Percentiles rank a stretch among this genome's conserved stretches.
Conservation (phyloP, 1,140 invertebrate species). For the Drosophila biarmipes region DNA sequence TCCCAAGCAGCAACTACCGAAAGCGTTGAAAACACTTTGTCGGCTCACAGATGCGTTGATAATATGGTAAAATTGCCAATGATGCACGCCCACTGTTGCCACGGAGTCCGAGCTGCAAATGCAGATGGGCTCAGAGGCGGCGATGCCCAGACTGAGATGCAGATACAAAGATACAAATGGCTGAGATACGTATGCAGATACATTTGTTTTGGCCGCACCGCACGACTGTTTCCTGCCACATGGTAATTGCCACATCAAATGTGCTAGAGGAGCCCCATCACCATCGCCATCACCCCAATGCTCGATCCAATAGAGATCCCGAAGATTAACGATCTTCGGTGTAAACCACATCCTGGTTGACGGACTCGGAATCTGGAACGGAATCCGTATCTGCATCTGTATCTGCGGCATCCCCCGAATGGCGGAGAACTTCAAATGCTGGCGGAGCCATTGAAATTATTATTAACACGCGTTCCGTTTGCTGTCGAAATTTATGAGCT, state of each 20-base stretch:
- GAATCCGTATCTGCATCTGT: slow-evolving; percentile 3
- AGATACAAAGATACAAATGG: slow-evolving; percentile 52
- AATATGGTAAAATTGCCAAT: slow-evolving; percentile 82
- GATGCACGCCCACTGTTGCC: slow-evolving; percentile 79
- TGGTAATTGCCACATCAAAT: slow-evolving; percentile 76
- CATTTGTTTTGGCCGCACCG: slow-evolving; percentile 50
- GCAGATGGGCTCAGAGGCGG: slow-evolving; percentile 11
- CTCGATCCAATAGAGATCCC: slow-evolving; percentile 7
- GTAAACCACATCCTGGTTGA: slow-evolving; percentile 68
- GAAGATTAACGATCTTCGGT: slow-evolving; percentile 65
- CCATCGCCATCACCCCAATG: background rate
- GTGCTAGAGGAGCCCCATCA: slow-evolving; percentile 12
- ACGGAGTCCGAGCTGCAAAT: slow-evolving; percentile 14
- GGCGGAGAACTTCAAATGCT: slow-evolving; percentile 56
- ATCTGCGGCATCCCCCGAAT: slow-evolving; percentile 9
- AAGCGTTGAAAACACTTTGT: slow-evolving; percentile 83
- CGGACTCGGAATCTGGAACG: background rate
- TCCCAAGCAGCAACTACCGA: slow-evolving; percentile 60
- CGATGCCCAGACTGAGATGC: slow-evolving; percentile 20
- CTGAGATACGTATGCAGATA: slow-evolving; percentile 53
- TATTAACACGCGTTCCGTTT: slow-evolving; percentile 68
- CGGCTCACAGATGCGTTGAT: slow-evolving; percentile 82
- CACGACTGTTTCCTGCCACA: slow-evolving; percentile 66
- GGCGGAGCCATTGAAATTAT: slow-evolving; percentile 56
- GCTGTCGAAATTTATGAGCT: slow-evolving; percentile 79